Percentiles rank a stretch among this genome's conserved stretches.
phyloP scores from a whole-genome alignment of 2,113 vertebrate genomes.

The Thalassarche chlororhynchos region DNA sequence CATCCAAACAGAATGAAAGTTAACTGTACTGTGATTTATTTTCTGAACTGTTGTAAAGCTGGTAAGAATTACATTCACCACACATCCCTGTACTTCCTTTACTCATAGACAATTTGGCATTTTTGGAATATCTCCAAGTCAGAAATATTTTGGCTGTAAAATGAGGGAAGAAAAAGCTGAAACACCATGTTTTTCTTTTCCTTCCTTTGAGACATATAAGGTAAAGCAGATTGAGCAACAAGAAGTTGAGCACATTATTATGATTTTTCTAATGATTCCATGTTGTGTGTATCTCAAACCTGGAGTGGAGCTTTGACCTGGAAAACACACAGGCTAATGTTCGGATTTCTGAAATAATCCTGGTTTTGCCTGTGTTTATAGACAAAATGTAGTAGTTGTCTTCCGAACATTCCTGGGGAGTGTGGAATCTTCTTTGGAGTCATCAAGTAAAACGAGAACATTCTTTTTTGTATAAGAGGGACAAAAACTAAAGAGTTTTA shows the following conservation, averaged over 20 bases:
- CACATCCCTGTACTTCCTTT: not conserved
- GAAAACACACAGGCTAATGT: not conserved
- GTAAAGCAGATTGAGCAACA: not conserved
- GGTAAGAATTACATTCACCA: not conserved
- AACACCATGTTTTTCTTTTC: not conserved
- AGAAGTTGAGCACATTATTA: not conserved
- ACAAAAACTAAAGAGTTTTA: not conserved
- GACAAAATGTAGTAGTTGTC: not conserved
- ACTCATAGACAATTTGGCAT: not conserved
- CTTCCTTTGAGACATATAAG: not conserved
- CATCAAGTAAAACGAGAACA: not conserved
- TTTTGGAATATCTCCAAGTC: not conserved
- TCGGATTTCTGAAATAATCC: not conserved
- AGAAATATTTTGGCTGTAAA: not conserved
- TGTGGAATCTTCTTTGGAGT: not conserved
- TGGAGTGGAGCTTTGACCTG: not conserved
- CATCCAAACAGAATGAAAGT: not conserved
- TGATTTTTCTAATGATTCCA: not conserved
- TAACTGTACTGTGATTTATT: not conserved
- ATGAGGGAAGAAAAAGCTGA: not conserved
- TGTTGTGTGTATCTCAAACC: not conserved
- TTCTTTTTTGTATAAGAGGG: not conserved
- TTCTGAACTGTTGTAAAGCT: not conserved
- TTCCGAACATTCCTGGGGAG: not conserved
- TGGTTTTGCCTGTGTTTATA: not conserved